These are phyloP conservation scores for Erethizon dorsatum DNA, from an alignment of 2,797 vertebrate species.

Conservation along the genomic window DNA sequence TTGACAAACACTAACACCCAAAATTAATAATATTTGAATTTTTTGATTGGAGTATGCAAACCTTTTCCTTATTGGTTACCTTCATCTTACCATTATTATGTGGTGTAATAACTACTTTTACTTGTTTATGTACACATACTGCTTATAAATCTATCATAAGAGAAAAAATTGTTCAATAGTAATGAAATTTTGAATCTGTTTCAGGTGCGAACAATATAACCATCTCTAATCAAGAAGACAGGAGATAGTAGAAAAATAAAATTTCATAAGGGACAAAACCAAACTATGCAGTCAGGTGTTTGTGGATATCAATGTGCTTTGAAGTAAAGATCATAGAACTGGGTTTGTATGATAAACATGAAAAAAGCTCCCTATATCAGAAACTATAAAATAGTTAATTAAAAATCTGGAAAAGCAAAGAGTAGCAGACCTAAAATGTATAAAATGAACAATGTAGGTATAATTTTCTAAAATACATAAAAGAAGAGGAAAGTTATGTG, in stretches of 20 bases:
- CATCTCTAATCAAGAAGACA: neutral
- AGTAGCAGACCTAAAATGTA: neutral
- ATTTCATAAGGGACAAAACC: neutral
- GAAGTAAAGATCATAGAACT: neutral
- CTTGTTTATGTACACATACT: neutral
- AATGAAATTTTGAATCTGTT: neutral
- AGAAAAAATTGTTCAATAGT: neutral
- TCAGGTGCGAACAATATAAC: neutral
- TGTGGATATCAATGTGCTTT: neutral
- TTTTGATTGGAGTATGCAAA: neutral
- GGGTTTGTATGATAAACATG: neutral
- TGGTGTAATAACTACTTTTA: neutral
- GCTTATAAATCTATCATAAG: neutral
- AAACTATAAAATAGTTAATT: neutral
- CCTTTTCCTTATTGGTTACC: neutral
- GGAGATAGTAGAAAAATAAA: neutral
- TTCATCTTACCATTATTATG: neutral
- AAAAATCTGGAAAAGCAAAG: neutral
- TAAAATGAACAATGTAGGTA: neutral
- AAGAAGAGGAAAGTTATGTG: neutral
- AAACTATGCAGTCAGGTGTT: neutral
- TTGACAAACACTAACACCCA: neutral
- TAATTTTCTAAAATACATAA: neutral
- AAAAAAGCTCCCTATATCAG: neutral
- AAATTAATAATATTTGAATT: neutral